Evolutionary conservation across 2,113 vertebrate genomes (phyloP), one percentile per base, ranked within the genome.

Genomic region (Rutilus rutilus): DNA sequence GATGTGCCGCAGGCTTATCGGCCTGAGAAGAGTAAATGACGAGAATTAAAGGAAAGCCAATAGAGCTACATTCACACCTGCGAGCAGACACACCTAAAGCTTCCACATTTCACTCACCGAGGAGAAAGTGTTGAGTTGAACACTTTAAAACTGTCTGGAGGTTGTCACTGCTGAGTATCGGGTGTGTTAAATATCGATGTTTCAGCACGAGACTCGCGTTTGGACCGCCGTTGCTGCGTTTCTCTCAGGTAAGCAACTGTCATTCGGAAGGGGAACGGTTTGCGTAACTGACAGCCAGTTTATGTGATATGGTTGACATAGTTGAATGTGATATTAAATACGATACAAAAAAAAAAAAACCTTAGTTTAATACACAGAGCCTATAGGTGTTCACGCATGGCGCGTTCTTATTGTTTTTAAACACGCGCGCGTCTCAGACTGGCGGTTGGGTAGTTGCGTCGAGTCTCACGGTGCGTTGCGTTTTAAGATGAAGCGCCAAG

Each of bases 1-100:
- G 93, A 93, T 89, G 90, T 17, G 91, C 93, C 91, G 30, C 85
- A 33, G 92, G 91, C 89, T 86, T 69, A 88, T 86, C 87, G 85
- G 87, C 77, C n/a, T 39, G 39, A 77, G 73, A 85, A 42, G 84
- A 42, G 67, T 81, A 83, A 90, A 62, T 52, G 39, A 47, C 60
- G 81, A 78, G 60, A 64, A 87, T 87, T 87, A 86, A 90, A 89
- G 76, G 79, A 71, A 86, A 79, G 78, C 30, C 85, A 73, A 73
- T 30, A 81, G 75, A 39, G 50, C 27, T 25, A n/a, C 42, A 21
- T 67, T 25, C 90, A 88, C 78, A 87, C 74, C 75, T 86, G 78
- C 64, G 54, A 25, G 57, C 59, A 39, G 54, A 52, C 83, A 75
- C 54, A 36, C 75, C 33, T 45, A 78, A 45, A 6, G 14, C 67